Conservation (phyloP, 2,113 vertebrate genomes). For the Budorcas taxicolor region DNA sequence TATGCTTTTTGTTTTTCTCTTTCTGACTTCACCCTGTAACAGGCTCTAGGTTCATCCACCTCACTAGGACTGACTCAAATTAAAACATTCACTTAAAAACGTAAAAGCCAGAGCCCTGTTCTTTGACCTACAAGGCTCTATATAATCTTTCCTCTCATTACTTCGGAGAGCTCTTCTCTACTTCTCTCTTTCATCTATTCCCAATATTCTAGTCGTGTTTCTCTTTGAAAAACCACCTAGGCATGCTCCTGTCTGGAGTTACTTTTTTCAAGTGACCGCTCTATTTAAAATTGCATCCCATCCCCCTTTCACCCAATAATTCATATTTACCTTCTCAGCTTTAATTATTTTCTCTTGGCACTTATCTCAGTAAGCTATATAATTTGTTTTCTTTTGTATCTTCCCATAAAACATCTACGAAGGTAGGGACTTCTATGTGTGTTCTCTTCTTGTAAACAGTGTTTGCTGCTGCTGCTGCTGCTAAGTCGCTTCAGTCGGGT, state of each 20-base stretch:
- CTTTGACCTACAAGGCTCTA: not conserved
- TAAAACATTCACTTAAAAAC: not conserved
- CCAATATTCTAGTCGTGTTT: not conserved
- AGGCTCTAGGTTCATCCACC: not conserved
- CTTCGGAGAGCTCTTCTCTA: not conserved
- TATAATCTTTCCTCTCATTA: not conserved
- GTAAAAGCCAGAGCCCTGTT: not conserved
- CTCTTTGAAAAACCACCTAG: not conserved
- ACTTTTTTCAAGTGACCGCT: not conserved
- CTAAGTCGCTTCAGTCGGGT: no score
- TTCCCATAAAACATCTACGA: not conserved
- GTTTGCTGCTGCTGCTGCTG: not conserved
- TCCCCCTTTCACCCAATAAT: not conserved
- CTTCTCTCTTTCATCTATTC: not conserved
- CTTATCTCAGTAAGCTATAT: not conserved
- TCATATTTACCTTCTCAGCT: not conserved
- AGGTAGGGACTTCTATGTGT: not conserved
- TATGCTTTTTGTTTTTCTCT: not conserved
- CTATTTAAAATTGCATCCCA: not conserved
- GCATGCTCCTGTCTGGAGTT: not conserved
- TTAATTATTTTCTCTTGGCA: not conserved
- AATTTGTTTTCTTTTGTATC: not conserved
- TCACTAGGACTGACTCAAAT: not conserved
- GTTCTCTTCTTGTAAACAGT: not conserved
- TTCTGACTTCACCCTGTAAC: not conserved